phyloP scores from a whole-genome alignment of 2,113 vertebrate species.

The Hippocampus comes region DNA sequence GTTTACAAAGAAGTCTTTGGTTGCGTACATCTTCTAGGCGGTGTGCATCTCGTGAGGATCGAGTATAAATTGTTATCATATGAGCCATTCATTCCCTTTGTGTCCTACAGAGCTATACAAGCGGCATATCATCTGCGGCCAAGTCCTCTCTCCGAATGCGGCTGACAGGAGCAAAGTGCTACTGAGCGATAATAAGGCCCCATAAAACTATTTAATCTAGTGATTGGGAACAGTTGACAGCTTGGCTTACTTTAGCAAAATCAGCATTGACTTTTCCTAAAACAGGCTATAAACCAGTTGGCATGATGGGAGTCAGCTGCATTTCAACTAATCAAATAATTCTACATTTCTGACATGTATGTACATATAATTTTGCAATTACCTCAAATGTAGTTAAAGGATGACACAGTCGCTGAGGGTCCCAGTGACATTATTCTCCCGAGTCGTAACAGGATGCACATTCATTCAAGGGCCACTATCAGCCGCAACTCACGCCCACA shows the following conservation, averaged over 20 bases:
- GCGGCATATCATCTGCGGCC: constrained; percentile 45
- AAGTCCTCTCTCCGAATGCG: constrained; percentile 57
- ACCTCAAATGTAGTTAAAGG: too few species aligned
- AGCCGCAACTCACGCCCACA: too few species aligned
- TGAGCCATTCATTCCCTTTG: background rate
- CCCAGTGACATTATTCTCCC: too few species aligned
- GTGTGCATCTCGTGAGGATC: background rate
- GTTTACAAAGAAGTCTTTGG: background rate
- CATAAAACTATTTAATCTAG: constrained; percentile 4
- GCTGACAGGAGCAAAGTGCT: constrained; percentile 64
- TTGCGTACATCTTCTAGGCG: background rate
- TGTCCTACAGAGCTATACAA: constrained; percentile 68
- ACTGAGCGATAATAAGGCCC: constrained; percentile 76
- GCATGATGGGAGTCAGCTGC: background rate
- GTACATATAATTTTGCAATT: too few species aligned
- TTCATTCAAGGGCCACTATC: too few species aligned
- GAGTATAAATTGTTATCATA: background rate
- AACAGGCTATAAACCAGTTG: too few species aligned
- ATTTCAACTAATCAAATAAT: background rate
- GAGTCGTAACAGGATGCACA: too few species aligned
- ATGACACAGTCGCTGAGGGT: too few species aligned
- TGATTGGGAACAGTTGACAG: too few species aligned
- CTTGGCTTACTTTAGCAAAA: too few species aligned
- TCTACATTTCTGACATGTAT: background rate
- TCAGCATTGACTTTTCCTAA: too few species aligned